Conservation (phyloP, 2,113 vertebrate genomes). For the Geothlypis trichas region DNA sequence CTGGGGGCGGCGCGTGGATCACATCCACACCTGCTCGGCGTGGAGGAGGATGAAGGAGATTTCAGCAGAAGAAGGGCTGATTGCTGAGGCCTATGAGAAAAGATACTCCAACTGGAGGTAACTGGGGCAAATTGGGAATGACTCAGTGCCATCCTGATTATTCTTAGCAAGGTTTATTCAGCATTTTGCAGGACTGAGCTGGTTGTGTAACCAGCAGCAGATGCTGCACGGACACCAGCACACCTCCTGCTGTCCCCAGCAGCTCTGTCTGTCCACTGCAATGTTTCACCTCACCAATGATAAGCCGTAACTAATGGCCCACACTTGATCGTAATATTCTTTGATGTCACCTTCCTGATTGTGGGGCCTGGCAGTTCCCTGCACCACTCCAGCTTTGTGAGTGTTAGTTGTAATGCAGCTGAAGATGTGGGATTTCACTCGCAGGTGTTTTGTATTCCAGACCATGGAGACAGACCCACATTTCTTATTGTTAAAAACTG, state of each 20-base stretch:
- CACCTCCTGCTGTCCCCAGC: neutral
- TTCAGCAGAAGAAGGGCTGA: slow-evolving; percentile 77
- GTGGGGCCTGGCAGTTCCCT: neutral
- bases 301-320: neutral
- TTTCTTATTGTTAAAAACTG: neutral
- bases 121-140: neutral
- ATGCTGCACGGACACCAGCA: neutral
- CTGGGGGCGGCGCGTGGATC: slow-evolving; percentile 76
- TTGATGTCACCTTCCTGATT: neutral
- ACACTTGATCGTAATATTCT: neutral
- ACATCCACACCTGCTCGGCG: slow-evolving; percentile 75
- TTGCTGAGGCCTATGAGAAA: slow-evolving; percentile 80
- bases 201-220: neutral
- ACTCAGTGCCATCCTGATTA: neutral
- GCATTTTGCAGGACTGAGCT: neutral
- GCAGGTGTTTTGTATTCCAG: neutral
- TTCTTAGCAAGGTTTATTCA: neutral
- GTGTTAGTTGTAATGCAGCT: neutral
- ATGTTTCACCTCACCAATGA: neutral
- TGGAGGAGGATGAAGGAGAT: slow-evolving; percentile 83
- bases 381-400: neutral
- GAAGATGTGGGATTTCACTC: neutral
- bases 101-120: slow-evolving; percentile 79
- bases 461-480: neutral
- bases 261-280: neutral